Evolutionary conservation across 2,113 vertebrate genomes (phyloP).

Genomic region (Prolemur simus): DNA sequence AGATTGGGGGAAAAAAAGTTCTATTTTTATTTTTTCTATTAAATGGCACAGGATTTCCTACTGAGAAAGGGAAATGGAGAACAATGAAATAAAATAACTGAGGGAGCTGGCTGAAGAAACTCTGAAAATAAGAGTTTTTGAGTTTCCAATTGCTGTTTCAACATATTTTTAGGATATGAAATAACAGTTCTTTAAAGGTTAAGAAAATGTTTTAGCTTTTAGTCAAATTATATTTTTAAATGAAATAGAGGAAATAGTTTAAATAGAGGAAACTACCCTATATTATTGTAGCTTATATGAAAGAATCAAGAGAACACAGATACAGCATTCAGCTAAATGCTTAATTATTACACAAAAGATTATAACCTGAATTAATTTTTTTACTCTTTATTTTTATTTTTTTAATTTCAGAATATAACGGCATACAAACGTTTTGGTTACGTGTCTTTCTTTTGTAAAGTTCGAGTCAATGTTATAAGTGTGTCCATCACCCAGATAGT

Average conservation of each 20-base stretch:
- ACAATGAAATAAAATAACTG: background rate
- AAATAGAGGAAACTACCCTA: background rate
- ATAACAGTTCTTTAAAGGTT: background rate
- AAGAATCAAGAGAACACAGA: background rate
- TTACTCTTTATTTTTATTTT: too few relatives aligned
- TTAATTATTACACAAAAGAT: background rate
- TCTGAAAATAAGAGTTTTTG: background rate
- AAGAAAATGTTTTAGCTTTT: background rate
- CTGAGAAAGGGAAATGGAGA: background rate
- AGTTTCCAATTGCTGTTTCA: background rate
- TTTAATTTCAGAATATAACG: too few relatives aligned
- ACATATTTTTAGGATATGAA: background rate
- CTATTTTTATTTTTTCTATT: background rate
- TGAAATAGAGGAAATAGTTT: background rate
- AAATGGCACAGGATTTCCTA: background rate
- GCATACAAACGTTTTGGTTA: too few relatives aligned
- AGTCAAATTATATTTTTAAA: background rate
- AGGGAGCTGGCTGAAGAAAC: background rate
- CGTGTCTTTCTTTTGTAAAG: too few relatives aligned
- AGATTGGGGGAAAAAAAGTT: background rate
- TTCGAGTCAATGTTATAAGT: too few relatives aligned
- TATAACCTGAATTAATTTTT: background rate
- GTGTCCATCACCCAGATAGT: too few relatives aligned
- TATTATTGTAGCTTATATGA: background rate
- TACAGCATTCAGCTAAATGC: background rate